A percentile compares a stretch with the other conserved stretches of the same genome.
These are phyloP conservation scores for Buathra laborator DNA, from an alignment of 2,888 invertebrate species.

Conservation along the genomic window DNA sequence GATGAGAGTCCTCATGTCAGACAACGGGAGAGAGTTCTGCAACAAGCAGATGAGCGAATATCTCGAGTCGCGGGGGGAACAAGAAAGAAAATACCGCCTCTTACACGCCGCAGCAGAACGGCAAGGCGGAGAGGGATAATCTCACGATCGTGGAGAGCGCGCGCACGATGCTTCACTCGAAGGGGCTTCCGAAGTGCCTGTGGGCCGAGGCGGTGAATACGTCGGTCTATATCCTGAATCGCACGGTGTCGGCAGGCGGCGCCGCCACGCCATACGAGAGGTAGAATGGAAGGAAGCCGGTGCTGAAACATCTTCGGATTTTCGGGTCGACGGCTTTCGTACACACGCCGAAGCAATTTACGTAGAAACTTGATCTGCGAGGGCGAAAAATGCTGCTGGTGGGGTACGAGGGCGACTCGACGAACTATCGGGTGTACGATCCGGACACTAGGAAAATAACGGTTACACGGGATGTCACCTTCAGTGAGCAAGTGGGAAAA, in stretches of 20 bases:
- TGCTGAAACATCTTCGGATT: slow-evolving; percentile 73
- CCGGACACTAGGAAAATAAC: slow-evolving; percentile 63
- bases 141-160: too few relatives aligned
- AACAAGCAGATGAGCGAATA: too few relatives aligned
- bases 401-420: slow-evolving; percentile 66
- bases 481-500: slow-evolving; percentile 26
- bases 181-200: slow-evolving; percentile 9
- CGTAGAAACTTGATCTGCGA: slow-evolving; percentile 73
- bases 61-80: too few relatives aligned
- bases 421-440: slow-evolving; percentile 72
- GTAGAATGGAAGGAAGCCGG: slow-evolving; percentile 70
- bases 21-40: too few relatives aligned
- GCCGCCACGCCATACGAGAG: slow-evolving; percentile 37
- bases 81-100: too few relatives aligned
- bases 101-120: slow-evolving; percentile 59
- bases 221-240: slow-evolving; percentile 55
- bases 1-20: too few relatives aligned
- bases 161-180: slow-evolving; percentile 33
- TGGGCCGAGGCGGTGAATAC: slow-evolving; percentile 53
- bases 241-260: slow-evolving; percentile 29
- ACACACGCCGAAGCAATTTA: slow-evolving; percentile 64
- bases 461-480: slow-evolving; percentile 65
- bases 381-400: slow-evolving; percentile 74
- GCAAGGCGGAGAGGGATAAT: slow-evolving; percentile 49
- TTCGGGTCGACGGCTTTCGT: slow-evolving; percentile 75